Percentiles rank a stretch among this genome's conserved stretches.
phyloP scores from a whole-genome alignment of 2,113 vertebrate species.

The Grallaria varia region DNA sequence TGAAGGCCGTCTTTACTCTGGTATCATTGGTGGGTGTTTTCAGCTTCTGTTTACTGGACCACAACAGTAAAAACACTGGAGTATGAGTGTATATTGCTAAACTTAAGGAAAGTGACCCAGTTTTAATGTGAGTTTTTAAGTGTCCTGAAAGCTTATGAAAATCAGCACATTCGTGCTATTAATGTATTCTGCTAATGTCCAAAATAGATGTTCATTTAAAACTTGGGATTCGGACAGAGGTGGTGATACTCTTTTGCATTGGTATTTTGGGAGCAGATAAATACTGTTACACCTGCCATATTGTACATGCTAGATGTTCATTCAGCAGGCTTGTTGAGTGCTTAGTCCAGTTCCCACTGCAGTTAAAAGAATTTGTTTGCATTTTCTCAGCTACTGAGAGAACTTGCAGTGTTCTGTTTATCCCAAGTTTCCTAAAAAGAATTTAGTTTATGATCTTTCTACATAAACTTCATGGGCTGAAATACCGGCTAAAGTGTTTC shows the following conservation, averaged over 20 bases:
- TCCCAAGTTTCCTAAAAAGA: background rate
- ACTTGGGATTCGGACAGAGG: background rate
- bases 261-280: background rate
- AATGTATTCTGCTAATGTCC: background rate
- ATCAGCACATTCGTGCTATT: background rate
- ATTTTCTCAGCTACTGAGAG: background rate
- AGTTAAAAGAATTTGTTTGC: background rate
- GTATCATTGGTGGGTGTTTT: background rate
- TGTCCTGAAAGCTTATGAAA: background rate
- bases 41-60: background rate
- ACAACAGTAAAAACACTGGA: background rate
- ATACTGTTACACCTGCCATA: fast-evolving
- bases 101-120: background rate
- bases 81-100: background rate
- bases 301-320: background rate
- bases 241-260: background rate
- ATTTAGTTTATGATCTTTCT: background rate
- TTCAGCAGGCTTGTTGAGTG: background rate
- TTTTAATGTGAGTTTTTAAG: background rate
- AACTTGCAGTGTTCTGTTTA: background rate
- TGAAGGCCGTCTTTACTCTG: background rate
- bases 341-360: background rate
- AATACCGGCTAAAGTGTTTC: background rate
- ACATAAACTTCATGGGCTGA: background rate
- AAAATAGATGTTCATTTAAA: background rate